Evolutionary conservation across 2,113 vertebrate genomes (phyloP).

Genomic region (Tragelaphus scriptus): DNA sequence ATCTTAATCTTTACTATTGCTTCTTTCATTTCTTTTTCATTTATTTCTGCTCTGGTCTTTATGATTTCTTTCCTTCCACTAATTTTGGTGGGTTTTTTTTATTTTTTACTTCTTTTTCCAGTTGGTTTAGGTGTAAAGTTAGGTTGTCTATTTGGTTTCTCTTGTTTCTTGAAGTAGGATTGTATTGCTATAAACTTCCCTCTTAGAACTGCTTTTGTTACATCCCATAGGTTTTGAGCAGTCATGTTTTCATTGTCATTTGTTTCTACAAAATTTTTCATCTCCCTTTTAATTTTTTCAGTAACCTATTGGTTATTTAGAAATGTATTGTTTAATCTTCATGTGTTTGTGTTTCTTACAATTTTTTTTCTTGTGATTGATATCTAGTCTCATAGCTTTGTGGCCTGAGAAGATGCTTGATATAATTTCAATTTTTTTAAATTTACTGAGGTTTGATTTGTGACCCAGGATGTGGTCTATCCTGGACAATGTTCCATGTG

Average conservation of each 20-base stretch:
- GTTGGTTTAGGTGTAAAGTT: neutral
- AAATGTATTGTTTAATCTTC: neutral
- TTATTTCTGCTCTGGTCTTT: neutral
- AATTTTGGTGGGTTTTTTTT: accelerated
- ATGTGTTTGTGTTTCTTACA: neutral
- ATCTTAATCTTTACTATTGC: neutral
- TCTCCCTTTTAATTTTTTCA: neutral
- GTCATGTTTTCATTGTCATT: neutral
- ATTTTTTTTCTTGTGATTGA: neutral
- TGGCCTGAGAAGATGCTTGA: neutral
- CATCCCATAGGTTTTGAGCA: neutral
- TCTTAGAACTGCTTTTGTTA: neutral
- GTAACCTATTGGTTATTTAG: neutral
- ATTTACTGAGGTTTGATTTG: neutral
- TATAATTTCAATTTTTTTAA: neutral
- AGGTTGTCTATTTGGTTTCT: neutral
- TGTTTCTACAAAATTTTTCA: neutral
- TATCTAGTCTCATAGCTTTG: neutral
- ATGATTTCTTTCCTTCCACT: neutral
- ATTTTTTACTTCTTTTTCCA: neutral
- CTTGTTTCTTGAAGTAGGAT: neutral
- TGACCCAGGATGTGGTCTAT: neutral
- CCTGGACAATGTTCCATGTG: neutral
- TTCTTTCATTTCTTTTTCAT: neutral
- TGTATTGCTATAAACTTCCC: neutral